phyloP scores from a whole-genome alignment of 2,797 vertebrate species.

The Zalophus californianus region DNA sequence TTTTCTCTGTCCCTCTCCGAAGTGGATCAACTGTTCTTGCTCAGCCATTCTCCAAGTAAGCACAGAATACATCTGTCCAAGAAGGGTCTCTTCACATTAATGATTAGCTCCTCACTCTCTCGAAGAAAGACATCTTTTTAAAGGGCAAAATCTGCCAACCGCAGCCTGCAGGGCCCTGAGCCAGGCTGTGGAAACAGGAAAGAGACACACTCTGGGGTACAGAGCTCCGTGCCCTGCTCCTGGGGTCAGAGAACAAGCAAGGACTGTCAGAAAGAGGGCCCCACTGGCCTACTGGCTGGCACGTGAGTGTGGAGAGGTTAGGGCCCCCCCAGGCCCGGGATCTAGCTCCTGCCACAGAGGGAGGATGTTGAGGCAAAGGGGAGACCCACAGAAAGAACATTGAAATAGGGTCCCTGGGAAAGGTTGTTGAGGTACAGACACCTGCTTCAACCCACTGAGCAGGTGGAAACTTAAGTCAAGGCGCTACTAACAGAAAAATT shows the following conservation, averaged over 20 bases:
- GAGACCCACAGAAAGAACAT: background rate
- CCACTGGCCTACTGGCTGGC: background rate
- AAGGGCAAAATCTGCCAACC: background rate
- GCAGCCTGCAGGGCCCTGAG: background rate
- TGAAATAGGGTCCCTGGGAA: background rate
- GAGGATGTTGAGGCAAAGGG: background rate
- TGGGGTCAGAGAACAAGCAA: background rate
- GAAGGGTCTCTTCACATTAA: background rate
- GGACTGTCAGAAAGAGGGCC: background rate
- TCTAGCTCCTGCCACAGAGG: background rate
- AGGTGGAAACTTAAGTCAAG: background rate
- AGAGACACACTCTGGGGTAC: background rate
- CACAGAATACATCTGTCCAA: background rate
- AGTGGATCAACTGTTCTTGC: background rate
- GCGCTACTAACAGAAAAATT: background rate
- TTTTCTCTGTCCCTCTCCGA: background rate
- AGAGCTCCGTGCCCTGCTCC: rapidly evolving
- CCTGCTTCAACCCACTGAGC: background rate
- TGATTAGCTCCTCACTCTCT: background rate
- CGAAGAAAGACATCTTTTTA: background rate
- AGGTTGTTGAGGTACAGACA: background rate
- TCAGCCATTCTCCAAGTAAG: background rate
- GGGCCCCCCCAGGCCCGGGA: background rate
- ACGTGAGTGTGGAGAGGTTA: background rate
- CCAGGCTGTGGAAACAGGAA: background rate